Conservation (phyloP, 1,140 invertebrate genomes). For the Calosoma granatense region DNA sequence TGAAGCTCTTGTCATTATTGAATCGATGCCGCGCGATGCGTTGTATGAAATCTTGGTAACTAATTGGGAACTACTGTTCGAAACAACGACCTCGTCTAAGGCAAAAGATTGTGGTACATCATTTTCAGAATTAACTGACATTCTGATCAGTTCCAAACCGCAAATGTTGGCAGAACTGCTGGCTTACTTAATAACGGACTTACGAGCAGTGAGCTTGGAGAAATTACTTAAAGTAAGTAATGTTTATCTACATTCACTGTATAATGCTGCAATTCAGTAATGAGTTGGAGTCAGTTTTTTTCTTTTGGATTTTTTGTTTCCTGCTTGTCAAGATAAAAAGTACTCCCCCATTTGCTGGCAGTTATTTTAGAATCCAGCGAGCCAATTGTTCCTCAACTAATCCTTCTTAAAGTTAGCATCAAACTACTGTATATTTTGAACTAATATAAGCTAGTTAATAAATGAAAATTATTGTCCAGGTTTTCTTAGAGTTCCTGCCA, state of each 20-base stretch:
- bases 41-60: conserved; percentile 33
- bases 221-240: conserved; percentile 44
- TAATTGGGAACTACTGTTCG: conserved; percentile 44
- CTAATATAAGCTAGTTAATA: neutral
- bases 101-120: conserved; percentile 32
- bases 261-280: no score
- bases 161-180: conserved; percentile 38
- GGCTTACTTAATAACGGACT: conserved; percentile 34
- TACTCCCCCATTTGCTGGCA: no score
- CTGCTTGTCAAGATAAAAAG: no score
- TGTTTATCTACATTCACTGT: no score
- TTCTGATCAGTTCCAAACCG: conserved; percentile 40
- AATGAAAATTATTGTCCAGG: no score
- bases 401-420: neutral
- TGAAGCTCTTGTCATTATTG: conserved; percentile 36
- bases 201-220: conserved; percentile 36
- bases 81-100: conserved; percentile 30
- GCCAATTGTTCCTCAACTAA: no score
- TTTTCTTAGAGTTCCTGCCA: conserved; percentile 47
- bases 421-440: neutral
- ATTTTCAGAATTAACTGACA: conserved; percentile 44
- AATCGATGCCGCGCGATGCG: conserved; percentile 32
- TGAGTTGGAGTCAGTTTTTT: no score
- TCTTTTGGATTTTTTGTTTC: neutral
- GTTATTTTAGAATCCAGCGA: no score